A percentile compares a stretch with the other conserved stretches of the same genome.
Conservation (phyloP, 2,797 vertebrate species). For the Sternotherus odoratus region DNA sequence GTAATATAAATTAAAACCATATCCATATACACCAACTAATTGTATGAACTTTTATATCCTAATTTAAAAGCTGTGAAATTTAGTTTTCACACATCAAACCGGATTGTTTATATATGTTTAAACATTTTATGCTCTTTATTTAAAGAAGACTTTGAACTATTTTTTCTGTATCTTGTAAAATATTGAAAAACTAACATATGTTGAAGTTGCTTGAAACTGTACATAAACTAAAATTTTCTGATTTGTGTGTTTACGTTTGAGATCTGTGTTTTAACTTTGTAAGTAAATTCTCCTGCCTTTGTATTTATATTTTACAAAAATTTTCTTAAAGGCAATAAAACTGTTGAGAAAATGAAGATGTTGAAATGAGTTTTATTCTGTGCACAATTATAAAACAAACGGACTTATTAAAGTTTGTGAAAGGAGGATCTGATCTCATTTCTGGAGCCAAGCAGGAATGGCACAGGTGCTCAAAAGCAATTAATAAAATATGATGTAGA, state of each 20-base stretch:
- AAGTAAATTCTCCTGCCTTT: conserved; percentile 98
- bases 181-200: conserved; percentile 93
- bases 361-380: conserved; percentile 45
- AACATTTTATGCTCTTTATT: conserved; percentile 93
- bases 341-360: conserved; percentile 84
- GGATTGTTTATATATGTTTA: conserved; percentile 88
- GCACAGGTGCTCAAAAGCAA: neutral
- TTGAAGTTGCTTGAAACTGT: conserved; percentile 92
- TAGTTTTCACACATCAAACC: conserved; percentile 87
- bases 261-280: conserved; percentile 98
- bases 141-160: conserved; percentile 94
- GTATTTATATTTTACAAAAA: conserved; percentile 99
- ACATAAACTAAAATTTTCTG: conserved; percentile 95
- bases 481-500: conserved; percentile 29
- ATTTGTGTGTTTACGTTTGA: conserved; percentile 95
- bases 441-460: conserved; percentile 5
- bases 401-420: conserved; percentile 13
- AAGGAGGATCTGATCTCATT: neutral
- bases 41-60: conserved; percentile 89
- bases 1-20: conserved; percentile 92
- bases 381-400: neutral
- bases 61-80: conserved; percentile 89
- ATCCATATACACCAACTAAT: conserved; percentile 87
- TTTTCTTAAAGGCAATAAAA: conserved; percentile 98
- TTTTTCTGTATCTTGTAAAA: conserved; percentile 94